Evolutionary conservation across 2,113 vertebrate genomes (phyloP), one percentile per base, ranked within the genome.

Genomic region (Anarhynchus alexandrinus): DNA sequence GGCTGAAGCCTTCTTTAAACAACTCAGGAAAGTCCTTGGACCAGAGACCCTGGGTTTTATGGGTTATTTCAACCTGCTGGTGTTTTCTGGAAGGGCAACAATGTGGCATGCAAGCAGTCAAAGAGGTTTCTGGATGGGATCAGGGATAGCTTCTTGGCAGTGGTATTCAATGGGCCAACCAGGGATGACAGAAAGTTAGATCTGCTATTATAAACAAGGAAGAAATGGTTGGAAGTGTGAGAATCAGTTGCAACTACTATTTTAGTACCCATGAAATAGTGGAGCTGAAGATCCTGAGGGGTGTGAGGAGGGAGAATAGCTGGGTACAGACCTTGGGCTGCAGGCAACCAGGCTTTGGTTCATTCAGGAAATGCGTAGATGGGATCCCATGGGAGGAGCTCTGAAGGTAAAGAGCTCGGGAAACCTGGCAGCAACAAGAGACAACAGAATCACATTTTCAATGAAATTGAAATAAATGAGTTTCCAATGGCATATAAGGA

Each of bases 321-420:
- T 23, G 49, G 49, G 49, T 51, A 36, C 34, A 82, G 76, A 74
- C 45, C 25, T 59, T 0, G 0, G 6, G 25, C 12, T 70, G 16
- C 40, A 55, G n/a, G 36, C 74, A 93, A 16, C 3, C 22, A 57
- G n/a, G 26, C 9, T 74, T 61, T 65, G 21, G 36, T 70, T 92
- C 34, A 55, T n/a, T 66, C 15, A 62, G 45, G 19, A 82, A 88
- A 58, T 11, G 21, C 29, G 14, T 43, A 67, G 52, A 17, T 54
- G 62, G 57, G 42, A 79, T 71, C 10, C 57, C 21, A 12, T 34
- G 14, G 38, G 32, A 80, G 66, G 13, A 72, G 5, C 8, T 88
- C 42, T 67, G 52, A 83, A 76, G 19, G 8, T 30, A 72, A 86
- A 88, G 47, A 72, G 11, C 32, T 73, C 4, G 3, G n/a, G 27